These are phyloP conservation scores for Callinectes sapidus DNA, from an alignment of 2,888 invertebrate species.

Conservation along the genomic window DNA sequence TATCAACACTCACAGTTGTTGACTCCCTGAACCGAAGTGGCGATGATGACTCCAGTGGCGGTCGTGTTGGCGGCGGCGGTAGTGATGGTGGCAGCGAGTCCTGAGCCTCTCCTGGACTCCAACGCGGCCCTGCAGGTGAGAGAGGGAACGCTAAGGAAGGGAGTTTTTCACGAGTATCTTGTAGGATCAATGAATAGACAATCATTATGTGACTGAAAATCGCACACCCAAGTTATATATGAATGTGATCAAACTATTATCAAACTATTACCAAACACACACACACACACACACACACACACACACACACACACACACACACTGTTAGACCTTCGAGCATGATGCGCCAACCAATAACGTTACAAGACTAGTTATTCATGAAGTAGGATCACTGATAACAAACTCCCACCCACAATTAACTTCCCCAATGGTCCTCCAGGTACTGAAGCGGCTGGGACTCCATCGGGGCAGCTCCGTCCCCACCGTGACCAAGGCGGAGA, in stretches of 20 bases:
- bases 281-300: too few species aligned
- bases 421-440: constrained; percentile 17
- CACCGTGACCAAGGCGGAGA: constrained; percentile 39
- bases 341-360: neutral
- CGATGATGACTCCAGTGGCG: neutral
- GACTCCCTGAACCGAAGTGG: neutral
- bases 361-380: too few species aligned
- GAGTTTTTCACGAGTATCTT: too few species aligned
- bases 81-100: neutral
- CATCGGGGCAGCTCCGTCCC: constrained; percentile 44
- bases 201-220: neutral
- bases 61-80: constrained; percentile 24
- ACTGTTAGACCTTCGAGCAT: neutral
- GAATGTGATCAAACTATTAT: too few species aligned
- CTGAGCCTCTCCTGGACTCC: neutral
- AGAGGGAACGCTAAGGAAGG: neutral
- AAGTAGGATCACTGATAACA: neutral
- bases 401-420: neutral
- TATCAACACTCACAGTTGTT: neutral
- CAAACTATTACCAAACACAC: too few species aligned
- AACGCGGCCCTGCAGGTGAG: constrained; percentile 27
- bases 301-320: too few species aligned
- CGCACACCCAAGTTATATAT: neutral
- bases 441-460: constrained; percentile 51
- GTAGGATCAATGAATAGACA: neutral